A percentile compares a stretch with the other conserved stretches of the same genome.
These are phyloP conservation scores for Sphecodes monilicornis DNA, from an alignment of 2,888 invertebrate genomes.

Conservation along the genomic window DNA sequence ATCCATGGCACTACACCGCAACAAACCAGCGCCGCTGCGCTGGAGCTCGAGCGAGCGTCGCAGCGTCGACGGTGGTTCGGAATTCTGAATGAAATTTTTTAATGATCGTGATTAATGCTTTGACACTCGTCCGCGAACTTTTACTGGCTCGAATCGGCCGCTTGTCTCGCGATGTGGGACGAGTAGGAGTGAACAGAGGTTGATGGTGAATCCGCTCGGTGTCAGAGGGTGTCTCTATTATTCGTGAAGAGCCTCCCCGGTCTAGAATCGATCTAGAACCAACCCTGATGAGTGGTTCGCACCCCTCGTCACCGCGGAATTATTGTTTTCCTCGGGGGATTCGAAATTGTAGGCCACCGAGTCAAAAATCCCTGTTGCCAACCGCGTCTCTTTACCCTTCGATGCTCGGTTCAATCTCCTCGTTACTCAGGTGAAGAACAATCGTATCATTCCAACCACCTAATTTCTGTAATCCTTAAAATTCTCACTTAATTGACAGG, in stretches of 20 bases:
- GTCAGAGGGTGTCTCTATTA: conserved; percentile 6
- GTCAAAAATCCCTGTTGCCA: neutral
- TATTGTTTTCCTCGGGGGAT: neutral
- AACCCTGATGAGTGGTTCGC: neutral
- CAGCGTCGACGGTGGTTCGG: conserved; percentile 12
- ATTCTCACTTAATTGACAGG: too few species aligned
- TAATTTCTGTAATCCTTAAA: too few species aligned
- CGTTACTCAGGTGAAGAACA: too few species aligned
- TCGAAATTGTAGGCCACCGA: conserved; percentile 7
- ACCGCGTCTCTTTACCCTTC: neutral
- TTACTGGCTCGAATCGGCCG: neutral
- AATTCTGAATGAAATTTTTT: conserved; percentile 44
- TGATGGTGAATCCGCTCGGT: conserved; percentile 1
- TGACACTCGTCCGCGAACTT: conserved; percentile 23
- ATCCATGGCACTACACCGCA: conserved; percentile 49
- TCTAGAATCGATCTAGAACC: neutral
- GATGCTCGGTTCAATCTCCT: neutral
- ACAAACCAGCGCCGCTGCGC: conserved; percentile 55
- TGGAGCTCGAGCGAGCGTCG: neutral
- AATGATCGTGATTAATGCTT: conserved; percentile 51
- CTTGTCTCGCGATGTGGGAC: conserved; percentile 12
- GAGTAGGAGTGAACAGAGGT: neutral
- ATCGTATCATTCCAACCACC: too few species aligned
- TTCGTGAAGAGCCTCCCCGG: neutral
- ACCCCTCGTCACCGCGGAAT: neutral